Evolutionary conservation across 2,888 invertebrate genomes (phyloP).

Genomic region (Sminthurinus aureus): DNA sequence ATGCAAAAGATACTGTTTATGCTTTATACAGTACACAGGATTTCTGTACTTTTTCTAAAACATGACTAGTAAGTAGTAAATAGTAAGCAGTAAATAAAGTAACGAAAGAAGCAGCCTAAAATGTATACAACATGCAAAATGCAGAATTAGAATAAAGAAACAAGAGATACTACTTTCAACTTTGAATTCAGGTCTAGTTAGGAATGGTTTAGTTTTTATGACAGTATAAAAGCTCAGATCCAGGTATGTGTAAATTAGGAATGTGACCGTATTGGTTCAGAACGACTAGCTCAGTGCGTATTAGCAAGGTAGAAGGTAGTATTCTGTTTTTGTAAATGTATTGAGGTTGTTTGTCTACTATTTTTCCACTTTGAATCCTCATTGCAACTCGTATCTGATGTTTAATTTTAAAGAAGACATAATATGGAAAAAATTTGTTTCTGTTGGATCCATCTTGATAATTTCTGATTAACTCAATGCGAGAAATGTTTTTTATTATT

Average conservation of each 20-base stretch:
- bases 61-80: not conserved
- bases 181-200: not conserved
- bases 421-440: too few relatives aligned
- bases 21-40: not conserved
- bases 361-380: too few relatives aligned
- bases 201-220: constrained; percentile 8
- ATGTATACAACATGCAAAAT: not conserved
- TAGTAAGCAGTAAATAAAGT: not conserved
- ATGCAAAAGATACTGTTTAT: too few relatives aligned
- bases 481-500: too few relatives aligned
- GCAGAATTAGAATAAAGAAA: not conserved
- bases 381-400: too few relatives aligned
- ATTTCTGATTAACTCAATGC: too few relatives aligned
- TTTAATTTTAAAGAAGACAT: too few relatives aligned
- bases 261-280: constrained; percentile 33
- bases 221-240: not conserved
- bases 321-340: too few relatives aligned
- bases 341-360: too few relatives aligned
- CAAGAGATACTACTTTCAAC: not conserved
- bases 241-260: constrained; percentile 33
- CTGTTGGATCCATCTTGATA: too few relatives aligned
- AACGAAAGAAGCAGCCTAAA: not conserved
- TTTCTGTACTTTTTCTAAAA: not conserved
- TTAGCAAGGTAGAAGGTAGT: too few relatives aligned
- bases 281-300: not conserved